Evolutionary conservation across 2,113 vertebrate species (phyloP).

Genomic region (Vimba vimba): DNA sequence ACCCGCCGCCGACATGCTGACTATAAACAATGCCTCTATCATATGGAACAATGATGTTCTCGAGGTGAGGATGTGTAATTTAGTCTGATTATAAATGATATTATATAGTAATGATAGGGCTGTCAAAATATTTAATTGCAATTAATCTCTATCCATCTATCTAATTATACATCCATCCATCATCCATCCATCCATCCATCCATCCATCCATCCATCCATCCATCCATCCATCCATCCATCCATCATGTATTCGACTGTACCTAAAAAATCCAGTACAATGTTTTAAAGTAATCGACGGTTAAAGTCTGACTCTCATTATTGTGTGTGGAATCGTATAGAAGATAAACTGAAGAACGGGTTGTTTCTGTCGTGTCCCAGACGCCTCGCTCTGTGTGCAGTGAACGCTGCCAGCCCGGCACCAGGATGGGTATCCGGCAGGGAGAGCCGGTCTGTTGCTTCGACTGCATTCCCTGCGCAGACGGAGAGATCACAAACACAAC

Average conservation of each 20-base stretch:
- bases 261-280: no score
- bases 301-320: background rate
- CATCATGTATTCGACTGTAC: no score
- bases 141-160: no score
- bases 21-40: constrained; percentile 72
- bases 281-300: background rate
- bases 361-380: constrained; percentile 62
- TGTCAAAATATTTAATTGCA: background rate
- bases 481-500: constrained; percentile 77
- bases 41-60: constrained; percentile 77
- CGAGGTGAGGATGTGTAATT: constrained; percentile 56
- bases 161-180: no score
- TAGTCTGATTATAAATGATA: background rate
- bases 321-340: background rate
- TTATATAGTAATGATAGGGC: background rate
- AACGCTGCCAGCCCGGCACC: constrained; percentile 79
- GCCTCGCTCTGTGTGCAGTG: constrained; percentile 79
- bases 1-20: constrained; percentile 60
- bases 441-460: constrained; percentile 83
- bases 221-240: no score
- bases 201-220: no score
- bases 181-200: no score
- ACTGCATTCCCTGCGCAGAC: constrained; percentile 84
- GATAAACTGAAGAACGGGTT: background rate
- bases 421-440: constrained; percentile 81